These are phyloP conservation scores for Colostygia pectinataria DNA, from an alignment of 2,888 invertebrate genomes.

Conservation along the genomic window DNA sequence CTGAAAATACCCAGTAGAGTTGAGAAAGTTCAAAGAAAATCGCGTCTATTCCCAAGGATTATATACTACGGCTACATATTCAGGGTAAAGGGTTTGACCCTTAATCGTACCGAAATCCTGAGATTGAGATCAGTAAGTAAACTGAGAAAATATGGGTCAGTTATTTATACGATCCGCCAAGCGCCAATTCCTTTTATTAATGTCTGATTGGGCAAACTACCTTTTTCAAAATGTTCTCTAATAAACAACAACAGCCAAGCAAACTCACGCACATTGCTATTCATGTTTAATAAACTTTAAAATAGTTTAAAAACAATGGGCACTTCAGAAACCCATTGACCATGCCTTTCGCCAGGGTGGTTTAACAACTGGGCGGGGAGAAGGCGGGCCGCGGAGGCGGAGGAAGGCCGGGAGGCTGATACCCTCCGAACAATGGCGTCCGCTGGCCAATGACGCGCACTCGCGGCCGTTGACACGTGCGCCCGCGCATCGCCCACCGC, in stretches of 20 bases:
- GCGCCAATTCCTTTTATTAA: neutral
- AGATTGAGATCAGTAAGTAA: conserved; percentile 13
- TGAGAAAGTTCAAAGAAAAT: conserved; percentile 1
- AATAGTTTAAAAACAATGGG: conserved; percentile 9
- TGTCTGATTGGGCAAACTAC: neutral
- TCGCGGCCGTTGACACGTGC: conserved; percentile 78
- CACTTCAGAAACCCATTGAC: conserved; percentile 12
- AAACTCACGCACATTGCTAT: neutral
- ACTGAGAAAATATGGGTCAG: conserved; percentile 14
- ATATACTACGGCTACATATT: conserved; percentile 2
- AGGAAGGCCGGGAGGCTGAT: conserved; percentile 34
- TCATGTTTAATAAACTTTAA: conserved; percentile 8
- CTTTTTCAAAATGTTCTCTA: neutral
- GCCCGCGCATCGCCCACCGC: conserved; percentile 50
- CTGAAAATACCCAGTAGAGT: conserved; percentile 5
- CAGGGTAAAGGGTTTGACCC: conserved; percentile 13
- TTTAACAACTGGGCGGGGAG: conserved; percentile 30
- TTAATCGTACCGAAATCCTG: conserved; percentile 8
- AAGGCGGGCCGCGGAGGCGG: conserved; percentile 24
- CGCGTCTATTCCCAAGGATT: neutral
- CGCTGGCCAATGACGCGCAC: conserved; percentile 70
- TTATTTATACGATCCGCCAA: conserved; percentile 19
- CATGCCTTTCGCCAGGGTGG: conserved; percentile 19
- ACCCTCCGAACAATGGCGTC: conserved; percentile 59
- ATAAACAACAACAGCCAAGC: conserved; percentile 3